Evolutionary conservation across 2,888 invertebrate genomes (phyloP), one percentile per base, ranked within the genome.

Genomic region (Oxyteleia sp.): DNA sequence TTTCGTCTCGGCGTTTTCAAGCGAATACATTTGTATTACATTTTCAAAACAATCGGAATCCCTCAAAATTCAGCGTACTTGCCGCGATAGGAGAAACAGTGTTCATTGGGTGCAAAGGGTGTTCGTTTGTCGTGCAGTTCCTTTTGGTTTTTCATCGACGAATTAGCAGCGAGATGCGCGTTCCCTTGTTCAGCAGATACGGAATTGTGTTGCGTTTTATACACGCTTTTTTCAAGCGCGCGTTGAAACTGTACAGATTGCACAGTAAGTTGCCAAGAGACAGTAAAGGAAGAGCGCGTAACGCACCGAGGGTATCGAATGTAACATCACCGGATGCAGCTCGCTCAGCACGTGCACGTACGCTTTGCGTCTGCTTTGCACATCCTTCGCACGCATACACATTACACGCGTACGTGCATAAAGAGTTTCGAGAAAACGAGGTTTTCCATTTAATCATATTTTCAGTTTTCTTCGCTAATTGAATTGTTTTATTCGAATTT

Each of bases 1-100:
- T n/a, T n/a, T n/a, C n/a, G n/a, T n/a, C n/a, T n/a, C n/a, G n/a
- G n/a, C n/a, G n/a, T n/a, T n/a, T n/a, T n/a, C n/a, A n/a, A n/a
- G n/a, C n/a, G n/a, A n/a, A n/a, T n/a, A n/a, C n/a, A n/a, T n/a
- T 79, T 79, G 78, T 69, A 79, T 75, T 84, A 76, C 79, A 76
- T 82, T 57, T 85, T 75, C 74, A 83, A 84, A 74, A 71, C 82
- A 63, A 82, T 80, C 61, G 51, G 2, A 20, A 18, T 64, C 47
- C 20, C 18, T 41, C 11, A 51, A 76, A 75, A 66, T 53, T 13
- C 35, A 4, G n/a, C 38, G 10, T 10, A 8, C 32, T 32, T 32
- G 10, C 10, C 10, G 32, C 4, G 32, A 10, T 8, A 8, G 7
- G 10, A 8, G 10, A 32, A 8, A 32, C 10, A 8, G 32, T 32